Base-by-base conservation (phyloP, 2,797 vertebrate species). In the Erithacus rubecula region DNA sequence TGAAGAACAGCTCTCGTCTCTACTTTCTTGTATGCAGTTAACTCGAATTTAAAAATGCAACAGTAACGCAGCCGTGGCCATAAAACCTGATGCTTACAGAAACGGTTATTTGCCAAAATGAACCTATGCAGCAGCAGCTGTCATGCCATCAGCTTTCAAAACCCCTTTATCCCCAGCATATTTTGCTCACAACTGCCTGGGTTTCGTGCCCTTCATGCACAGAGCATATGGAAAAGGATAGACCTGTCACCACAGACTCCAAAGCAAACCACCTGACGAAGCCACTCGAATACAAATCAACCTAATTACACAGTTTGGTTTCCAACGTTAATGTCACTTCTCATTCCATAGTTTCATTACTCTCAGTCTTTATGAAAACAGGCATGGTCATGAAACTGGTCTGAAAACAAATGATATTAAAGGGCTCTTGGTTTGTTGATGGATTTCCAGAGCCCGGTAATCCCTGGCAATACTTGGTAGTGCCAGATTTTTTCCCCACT, bases 371-470 rank as follows among this genome's bases (percentile, higher is more conserved):
- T 92, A 67, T n/a, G 56, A 91, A 70, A 89, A 74, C 30, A 47
- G 47, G 43, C 53, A 92, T 53, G 30, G 56, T 88, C 92, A 87
- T 30, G 30, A 93, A 94, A 96, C 67, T 64, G 44, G 53, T 88
- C 67, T 83, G 85, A 94, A 97, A 97, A 94, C 68, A 94, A 96
- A 90, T n/a, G 34, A 29, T 55, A 86, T 93, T 68, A 79, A 84
- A 95, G 62, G 46, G 90, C 24, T 84, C 56, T 91, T 34, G 16
- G 41, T 56, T 70, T 85, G 55, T 24, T 67, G 75, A 56, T 39
- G 20, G 44, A 78, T n/a, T 63, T 92, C 52, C 72, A 92, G 83
- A 93, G 62, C 30, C 51, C 36, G 10, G 7, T 51, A 95, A 91
- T 52, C 51, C 51, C 51, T 53, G 67, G 29, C 51, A 52, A 30